Evolutionary conservation across 2,113 vertebrate species (phyloP), one percentile per base, ranked within the genome.

Genomic region (Oryctolagus cuniculus): DNA sequence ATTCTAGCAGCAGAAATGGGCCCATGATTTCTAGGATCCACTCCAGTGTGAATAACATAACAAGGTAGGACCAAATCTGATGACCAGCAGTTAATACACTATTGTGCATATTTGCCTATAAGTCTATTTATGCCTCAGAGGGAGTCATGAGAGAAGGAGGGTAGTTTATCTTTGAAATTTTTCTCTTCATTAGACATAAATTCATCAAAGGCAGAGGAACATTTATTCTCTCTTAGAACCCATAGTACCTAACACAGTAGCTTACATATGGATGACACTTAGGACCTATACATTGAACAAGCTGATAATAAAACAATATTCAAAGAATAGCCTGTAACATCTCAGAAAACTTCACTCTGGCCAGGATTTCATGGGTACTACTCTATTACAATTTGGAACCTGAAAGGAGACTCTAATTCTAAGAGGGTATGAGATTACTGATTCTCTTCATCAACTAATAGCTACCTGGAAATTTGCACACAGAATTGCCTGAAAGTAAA

Each of bases 401-500:
- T 66, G 8, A 24, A 85, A 13, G 67, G 58, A 88, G 44, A 79
- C 21, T 29, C 3, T 25, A 64, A 90, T 77, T 81, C 36, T 70
- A 51, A n/a, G 15, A 44, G n/a, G 8, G 6, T 3, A 15, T 21
- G 15, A 75, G 49, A 84, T 84, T 93, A 58, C 70, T 78, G 24
- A 63, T 38, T 78, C 70, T 89, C 58, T 87, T 53, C 69, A 49
- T 92, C 75, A 90, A 75, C 82, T 70, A 82, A 88, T 16, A 92
- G 80, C 44, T 93, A 74, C 78, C 82, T 90, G 38, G 34, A 87
- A 95, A 89, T 94, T 89, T 73, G 5, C 22, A 78, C 64, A 79
- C 61, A 75, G 36, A 58, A 58, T 70, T 91, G 96, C 74, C 94
- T 95, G 89, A 92, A 94, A 94, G 38, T 84, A 64, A 85, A 81